Evolutionary conservation across 2,888 invertebrate species (phyloP).

Genomic region (Cheilosia soror): DNA sequence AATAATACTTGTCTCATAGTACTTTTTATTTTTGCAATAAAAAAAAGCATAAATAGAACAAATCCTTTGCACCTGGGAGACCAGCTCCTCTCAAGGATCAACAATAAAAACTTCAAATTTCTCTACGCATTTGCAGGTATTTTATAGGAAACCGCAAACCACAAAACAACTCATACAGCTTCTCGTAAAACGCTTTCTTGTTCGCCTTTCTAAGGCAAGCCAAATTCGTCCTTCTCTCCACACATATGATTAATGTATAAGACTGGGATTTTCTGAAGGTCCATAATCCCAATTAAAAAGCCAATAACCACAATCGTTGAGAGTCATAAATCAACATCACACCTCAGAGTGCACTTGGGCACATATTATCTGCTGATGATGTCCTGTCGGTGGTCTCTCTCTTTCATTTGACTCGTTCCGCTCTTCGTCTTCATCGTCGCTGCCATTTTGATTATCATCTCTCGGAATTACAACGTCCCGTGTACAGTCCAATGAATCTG

Average conservation of each 20-base stretch:
- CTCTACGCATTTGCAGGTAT: background rate
- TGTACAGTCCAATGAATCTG: conserved; percentile 38
- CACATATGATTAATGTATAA: conserved; percentile 22
- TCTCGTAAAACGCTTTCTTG: background rate
- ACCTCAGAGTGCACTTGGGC: conserved; percentile 66
- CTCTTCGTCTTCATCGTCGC: conserved; percentile 14
- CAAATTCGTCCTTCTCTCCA: conserved; percentile 8
- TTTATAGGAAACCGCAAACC: conserved; percentile 43
- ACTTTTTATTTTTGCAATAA: conserved; percentile 13
- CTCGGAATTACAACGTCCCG: conserved; percentile 26
- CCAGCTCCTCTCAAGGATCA: conserved; percentile 43
- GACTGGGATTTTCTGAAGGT: conserved; percentile 7
- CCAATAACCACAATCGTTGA: conserved; percentile 24
- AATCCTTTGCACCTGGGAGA: conserved; percentile 43
- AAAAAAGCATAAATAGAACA: conserved; percentile 27
- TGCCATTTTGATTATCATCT: conserved; percentile 33
- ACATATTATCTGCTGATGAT: conserved; percentile 56
- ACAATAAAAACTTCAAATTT: conserved; percentile 23
- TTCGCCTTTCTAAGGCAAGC: conserved; percentile 7
- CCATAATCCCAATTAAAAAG: conserved; percentile 27
- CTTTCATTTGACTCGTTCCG: conserved; percentile 20
- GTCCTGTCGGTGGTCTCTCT: conserved; percentile 8
- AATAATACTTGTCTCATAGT: conserved; percentile 23
- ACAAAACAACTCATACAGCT: conserved; percentile 5
- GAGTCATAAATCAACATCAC: conserved; percentile 45